Conservation (phyloP, 2,888 invertebrate species). For the Ferrisia virgata region DNA sequence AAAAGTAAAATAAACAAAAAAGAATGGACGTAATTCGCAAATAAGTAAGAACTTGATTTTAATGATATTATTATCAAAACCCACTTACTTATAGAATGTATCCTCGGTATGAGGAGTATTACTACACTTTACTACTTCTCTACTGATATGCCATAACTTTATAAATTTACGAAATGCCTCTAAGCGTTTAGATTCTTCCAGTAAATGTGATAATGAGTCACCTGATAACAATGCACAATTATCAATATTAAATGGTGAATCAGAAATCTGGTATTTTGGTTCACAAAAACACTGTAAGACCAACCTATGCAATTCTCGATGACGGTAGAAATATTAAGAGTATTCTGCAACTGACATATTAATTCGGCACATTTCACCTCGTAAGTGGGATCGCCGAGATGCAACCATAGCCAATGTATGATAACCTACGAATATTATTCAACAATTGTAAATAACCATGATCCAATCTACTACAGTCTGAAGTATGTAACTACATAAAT, state of each 20-base stretch:
- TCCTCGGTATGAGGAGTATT: conserved; percentile 50
- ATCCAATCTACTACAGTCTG: too few species aligned
- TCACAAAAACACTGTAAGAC: too few species aligned
- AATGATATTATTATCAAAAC: not conserved
- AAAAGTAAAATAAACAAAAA: too few species aligned
- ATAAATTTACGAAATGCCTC: conserved; percentile 65
- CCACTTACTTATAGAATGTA: conserved; percentile 61
- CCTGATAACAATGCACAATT: conserved; percentile 46
- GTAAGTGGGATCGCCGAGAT: conserved; percentile 61
- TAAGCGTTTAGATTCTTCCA: conserved; percentile 53
- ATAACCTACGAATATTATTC: conserved; percentile 57
- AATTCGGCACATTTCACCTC: conserved; percentile 66
- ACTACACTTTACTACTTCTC: conserved; percentile 59
- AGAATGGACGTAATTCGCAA: not conserved
- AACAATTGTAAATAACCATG: not conserved
- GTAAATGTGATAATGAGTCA: conserved; percentile 47
- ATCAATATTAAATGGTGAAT: not conserved
- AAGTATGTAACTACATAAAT: not conserved
- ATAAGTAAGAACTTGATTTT: not conserved
- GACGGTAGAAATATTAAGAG: conserved; percentile 59
- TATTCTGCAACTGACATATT: conserved; percentile 74
- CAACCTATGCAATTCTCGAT: conserved; percentile 61
- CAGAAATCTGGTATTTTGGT: too few species aligned
- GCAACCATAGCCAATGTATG: conserved; percentile 69
- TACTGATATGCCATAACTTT: conserved; percentile 72